phyloP scores from a whole-genome alignment of 2,888 invertebrate species.

The Agrotis ipsilon region DNA sequence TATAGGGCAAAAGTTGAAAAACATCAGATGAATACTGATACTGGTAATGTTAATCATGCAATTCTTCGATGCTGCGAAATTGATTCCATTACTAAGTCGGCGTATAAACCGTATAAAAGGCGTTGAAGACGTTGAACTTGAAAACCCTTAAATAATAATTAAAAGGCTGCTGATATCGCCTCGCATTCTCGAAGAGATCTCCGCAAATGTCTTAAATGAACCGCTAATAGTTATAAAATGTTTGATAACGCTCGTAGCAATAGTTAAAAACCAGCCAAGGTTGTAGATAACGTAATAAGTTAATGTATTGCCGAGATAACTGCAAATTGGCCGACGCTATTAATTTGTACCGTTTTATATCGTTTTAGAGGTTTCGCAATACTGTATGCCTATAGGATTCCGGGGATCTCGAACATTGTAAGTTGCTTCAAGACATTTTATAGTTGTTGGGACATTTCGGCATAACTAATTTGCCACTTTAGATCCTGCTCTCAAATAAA shows the following conservation, averaged over 20 bases:
- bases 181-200: conserved; percentile 28
- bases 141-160: conserved; percentile 21
- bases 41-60: not conserved
- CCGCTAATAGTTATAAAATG: conserved; percentile 51
- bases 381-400: conserved; percentile 26
- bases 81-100: too few species aligned
- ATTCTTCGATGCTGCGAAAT: not conserved
- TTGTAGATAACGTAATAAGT: conserved; percentile 71
- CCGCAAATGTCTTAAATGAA: conserved; percentile 53
- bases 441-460: too few species aligned
- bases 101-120: too few species aligned
- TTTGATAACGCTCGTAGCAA: conserved; percentile 65
- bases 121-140: conserved; percentile 18
- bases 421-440: not conserved
- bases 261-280: conserved; percentile 69
- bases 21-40: not conserved
- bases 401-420: conserved; percentile 1
- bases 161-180: conserved; percentile 10
- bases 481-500: not conserved
- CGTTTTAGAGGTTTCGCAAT: conserved; percentile 49
- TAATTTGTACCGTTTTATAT: conserved; percentile 63
- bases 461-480: not conserved
- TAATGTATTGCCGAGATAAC: conserved; percentile 63
- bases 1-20: not conserved
- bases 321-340: conserved; percentile 63